These are phyloP conservation scores for Hucho hucho DNA, from an alignment of 2,113 vertebrate genomes.

Conservation along the genomic window DNA sequence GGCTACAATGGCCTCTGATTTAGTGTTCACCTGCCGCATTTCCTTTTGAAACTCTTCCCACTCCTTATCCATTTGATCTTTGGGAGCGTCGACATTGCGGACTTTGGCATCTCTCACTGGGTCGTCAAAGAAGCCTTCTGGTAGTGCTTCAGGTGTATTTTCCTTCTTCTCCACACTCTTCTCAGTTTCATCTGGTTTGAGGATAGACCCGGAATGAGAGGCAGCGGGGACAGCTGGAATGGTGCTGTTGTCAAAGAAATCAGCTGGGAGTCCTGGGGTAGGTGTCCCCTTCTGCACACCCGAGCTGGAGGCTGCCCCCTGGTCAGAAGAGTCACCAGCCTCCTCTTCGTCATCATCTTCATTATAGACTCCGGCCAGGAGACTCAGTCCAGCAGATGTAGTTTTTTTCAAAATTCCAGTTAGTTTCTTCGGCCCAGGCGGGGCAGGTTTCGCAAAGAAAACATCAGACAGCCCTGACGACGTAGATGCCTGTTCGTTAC, in stretches of 20 bases:
- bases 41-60: conserved; percentile 99
- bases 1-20: conserved; percentile 95
- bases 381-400: conserved; percentile 54
- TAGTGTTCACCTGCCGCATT: conserved; percentile 92
- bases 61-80: conserved; percentile 97
- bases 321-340: conserved; percentile 47
- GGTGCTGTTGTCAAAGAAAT: conserved; percentile 84
- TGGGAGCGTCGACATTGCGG: conserved; percentile 93
- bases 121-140: conserved; percentile 98
- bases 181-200: conserved; percentile 82
- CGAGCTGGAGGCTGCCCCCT: conserved; percentile 15
- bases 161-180: conserved; percentile 81
- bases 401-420: conserved; percentile 3
- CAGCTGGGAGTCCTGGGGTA: conserved; percentile 61
- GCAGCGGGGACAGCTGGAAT: conserved; percentile 71
- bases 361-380: conserved; percentile 79
- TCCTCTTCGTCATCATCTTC: conserved; percentile 66
- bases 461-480: conserved; percentile 66
- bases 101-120: conserved; percentile 93
- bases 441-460: conserved; percentile 65
- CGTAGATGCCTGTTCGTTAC: conserved; percentile 25
- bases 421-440: too few relatives aligned
- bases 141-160: conserved; percentile 87
- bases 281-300: conserved; percentile 33
- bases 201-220: conserved; percentile 89